Conservation (phyloP, 2,113 vertebrate species). For the Megatriorchis doriae region DNA sequence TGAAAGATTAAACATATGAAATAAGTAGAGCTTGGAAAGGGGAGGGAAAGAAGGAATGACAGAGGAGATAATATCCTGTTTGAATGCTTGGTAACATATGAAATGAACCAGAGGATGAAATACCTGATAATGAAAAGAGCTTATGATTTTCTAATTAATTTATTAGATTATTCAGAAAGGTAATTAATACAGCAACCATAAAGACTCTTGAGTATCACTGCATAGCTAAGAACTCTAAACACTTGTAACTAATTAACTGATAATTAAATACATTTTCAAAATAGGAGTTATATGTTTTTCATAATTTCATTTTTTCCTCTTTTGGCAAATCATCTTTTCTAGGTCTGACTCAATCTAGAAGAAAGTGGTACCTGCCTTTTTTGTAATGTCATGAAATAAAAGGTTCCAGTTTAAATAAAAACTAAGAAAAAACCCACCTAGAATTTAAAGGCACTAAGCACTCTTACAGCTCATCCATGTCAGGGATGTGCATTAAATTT, state of each 20-base stretch:
- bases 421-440: neutral
- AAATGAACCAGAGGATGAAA: neutral
- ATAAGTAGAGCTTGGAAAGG: neutral
- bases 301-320: neutral
- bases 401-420: neutral
- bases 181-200: neutral
- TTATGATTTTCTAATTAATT: neutral
- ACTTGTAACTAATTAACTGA: neutral
- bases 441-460: neutral
- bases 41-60: neutral
- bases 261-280: neutral
- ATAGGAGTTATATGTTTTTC: neutral
- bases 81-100: neutral
- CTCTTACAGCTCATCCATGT: neutral
- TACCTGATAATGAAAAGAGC: neutral
- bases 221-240: neutral
- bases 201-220: neutral
- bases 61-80: neutral
- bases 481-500: neutral
- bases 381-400: neutral
- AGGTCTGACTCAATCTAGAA: neutral
- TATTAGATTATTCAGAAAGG: neutral
- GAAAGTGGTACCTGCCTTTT: neutral
- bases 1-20: neutral
- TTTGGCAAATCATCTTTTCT: neutral